Percentiles rank a stretch among this genome's conserved stretches.
Conservation (phyloP, 2,113 vertebrate genomes). For the Diadophis punctatus region DNA sequence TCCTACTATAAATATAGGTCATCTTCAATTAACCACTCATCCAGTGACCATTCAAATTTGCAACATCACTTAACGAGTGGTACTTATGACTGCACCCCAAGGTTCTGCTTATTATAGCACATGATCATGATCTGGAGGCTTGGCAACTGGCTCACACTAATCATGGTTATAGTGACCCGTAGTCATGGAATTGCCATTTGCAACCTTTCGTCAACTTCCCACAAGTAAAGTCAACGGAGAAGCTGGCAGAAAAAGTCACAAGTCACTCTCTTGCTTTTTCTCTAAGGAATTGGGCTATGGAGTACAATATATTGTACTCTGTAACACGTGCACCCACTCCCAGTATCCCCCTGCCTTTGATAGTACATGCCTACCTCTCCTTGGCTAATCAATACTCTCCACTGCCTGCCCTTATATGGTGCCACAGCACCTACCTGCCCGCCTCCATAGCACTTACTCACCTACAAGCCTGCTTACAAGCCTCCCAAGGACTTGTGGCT, state of each 20-base stretch:
- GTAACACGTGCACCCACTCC: accelerated
- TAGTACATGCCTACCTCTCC: background rate
- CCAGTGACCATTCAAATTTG: background rate
- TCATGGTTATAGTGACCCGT: background rate
- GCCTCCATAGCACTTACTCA: background rate
- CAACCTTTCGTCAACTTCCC: background rate
- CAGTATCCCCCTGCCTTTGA: background rate
- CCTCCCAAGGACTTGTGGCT: background rate
- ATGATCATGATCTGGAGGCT: background rate
- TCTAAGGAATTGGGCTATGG: background rate
- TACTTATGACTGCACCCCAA: background rate
- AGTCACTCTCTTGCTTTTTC: background rate
- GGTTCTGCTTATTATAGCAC: background rate
- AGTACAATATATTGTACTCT: background rate
- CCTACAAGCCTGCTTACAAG: background rate
- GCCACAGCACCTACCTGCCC: background rate
- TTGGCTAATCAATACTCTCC: background rate
- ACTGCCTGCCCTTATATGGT: background rate
- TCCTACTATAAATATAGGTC: background rate
- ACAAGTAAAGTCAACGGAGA: background rate
- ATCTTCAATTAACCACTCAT: background rate
- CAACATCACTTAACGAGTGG: background rate
- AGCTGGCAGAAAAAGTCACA: background rate
- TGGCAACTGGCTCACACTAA: background rate
- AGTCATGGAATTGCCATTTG: background rate